These are phyloP conservation scores for Pipra filicauda DNA, from an alignment of 2,113 vertebrate species.

Conservation along the genomic window DNA sequence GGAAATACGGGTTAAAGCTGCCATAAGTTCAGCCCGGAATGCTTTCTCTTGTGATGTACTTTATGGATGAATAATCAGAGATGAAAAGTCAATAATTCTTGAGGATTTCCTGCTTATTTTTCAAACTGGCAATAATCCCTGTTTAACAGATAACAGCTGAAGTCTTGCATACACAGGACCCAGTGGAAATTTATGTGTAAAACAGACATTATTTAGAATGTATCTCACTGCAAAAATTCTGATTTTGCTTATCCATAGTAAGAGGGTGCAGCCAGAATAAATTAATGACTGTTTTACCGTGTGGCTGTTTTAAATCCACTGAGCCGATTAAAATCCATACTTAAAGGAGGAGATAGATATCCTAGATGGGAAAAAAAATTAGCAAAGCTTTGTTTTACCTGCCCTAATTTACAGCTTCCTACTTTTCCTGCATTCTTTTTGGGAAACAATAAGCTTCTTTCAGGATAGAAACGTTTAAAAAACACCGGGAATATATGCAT, in stretches of 20 bases:
- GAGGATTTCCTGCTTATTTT: constrained; percentile 55
- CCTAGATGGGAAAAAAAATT: not conserved
- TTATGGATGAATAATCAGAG: constrained; percentile 34
- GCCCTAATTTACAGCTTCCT: constrained; percentile 71
- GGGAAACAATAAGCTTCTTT: constrained; percentile 65
- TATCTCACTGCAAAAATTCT: constrained; percentile 56
- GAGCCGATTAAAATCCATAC: constrained; percentile 64
- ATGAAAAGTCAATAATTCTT: constrained; percentile 52
- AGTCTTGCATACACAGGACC: not conserved
- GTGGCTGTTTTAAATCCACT: constrained; percentile 73
- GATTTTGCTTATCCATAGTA: constrained; percentile 53
- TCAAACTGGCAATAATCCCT: constrained; percentile 52
- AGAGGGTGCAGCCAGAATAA: constrained; percentile 68
- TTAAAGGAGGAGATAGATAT: constrained; percentile 48
- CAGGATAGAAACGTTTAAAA: constrained; percentile 55
- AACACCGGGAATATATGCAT: constrained; percentile 66
- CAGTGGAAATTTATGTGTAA: constrained; percentile 11
- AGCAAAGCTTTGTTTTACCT: not conserved
- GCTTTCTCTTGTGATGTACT: not conserved
- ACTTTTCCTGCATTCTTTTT: constrained; percentile 57
- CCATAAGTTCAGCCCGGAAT: not conserved
- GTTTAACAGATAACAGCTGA: constrained; percentile 53
- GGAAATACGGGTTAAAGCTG: not conserved
- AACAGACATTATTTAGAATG: not conserved
- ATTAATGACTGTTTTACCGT: constrained; percentile 73